Evolutionary conservation across 2,888 invertebrate genomes (phyloP).

Genomic region (Clunio marinus): DNA sequence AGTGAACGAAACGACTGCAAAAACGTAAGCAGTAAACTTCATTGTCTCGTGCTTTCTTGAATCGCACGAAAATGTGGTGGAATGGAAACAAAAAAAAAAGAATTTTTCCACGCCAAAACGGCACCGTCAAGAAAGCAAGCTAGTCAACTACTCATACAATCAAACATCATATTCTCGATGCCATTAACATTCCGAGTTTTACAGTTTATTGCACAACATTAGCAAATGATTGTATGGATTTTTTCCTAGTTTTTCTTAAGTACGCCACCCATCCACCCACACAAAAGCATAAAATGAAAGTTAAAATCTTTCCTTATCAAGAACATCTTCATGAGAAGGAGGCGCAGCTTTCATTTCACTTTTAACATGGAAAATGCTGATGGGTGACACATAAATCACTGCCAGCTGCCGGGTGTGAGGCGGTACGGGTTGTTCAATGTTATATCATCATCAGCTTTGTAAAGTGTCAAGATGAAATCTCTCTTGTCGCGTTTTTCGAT

Average conservation of each 20-base stretch:
- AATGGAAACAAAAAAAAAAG: slow-evolving; percentile 5
- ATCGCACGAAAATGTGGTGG: background rate
- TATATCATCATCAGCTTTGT: slow-evolving; percentile 22
- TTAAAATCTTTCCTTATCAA: background rate
- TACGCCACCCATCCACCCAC: background rate
- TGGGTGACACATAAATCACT: slow-evolving; percentile 32
- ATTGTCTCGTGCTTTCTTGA: background rate
- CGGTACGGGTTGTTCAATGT: background rate
- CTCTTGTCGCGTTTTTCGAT: background rate
- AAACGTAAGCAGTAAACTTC: too few species aligned
- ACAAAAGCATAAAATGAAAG: slow-evolving; percentile 9
- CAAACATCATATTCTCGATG: background rate
- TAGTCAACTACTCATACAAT: slow-evolving; percentile 15
- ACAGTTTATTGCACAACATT: slow-evolving; percentile 13
- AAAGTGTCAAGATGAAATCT: background rate
- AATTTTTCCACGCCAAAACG: slow-evolving; percentile 31
- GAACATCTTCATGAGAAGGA: background rate
- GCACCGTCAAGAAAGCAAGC: slow-evolving; percentile 19
- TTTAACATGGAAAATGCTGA: background rate
- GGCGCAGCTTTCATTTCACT: background rate
- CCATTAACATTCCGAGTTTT: slow-evolving; percentile 25
- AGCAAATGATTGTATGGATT: background rate
- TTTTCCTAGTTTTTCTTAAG: background rate
- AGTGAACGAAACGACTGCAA: too few species aligned
- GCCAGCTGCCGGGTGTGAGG: background rate